Percentiles rank a stretch among this genome's conserved stretches.
Evolutionary conservation across 2,888 invertebrate genomes (phyloP).

Genomic region (Thelaira solivaga): DNA sequence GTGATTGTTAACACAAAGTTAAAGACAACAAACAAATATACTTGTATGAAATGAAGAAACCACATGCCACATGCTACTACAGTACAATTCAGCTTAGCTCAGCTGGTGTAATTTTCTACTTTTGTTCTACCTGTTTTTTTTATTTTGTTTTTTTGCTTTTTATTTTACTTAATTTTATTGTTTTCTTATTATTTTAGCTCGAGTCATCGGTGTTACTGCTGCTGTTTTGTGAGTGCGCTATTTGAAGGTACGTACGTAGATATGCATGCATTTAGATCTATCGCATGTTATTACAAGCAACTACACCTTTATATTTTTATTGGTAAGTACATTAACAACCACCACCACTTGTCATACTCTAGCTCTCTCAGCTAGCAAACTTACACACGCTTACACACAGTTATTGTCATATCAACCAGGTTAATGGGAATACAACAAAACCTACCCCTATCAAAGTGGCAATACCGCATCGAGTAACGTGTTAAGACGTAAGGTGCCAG

Average conservation of each 20-base stretch:
- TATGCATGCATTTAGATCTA: constrained; percentile 56
- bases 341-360: constrained; percentile 36
- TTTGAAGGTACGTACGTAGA: constrained; percentile 32
- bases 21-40: constrained; percentile 36
- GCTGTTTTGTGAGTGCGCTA: constrained; percentile 13
- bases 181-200: constrained; percentile 46
- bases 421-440: constrained; percentile 54
- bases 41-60: constrained; percentile 40
- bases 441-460: constrained; percentile 50
- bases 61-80: constrained; percentile 55
- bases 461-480: constrained; percentile 53
- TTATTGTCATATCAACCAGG: constrained; percentile 61
- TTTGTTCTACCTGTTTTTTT: constrained; percentile 49
- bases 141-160: no score
- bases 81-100: constrained; percentile 35
- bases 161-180: no score
- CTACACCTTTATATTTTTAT: constrained; percentile 17
- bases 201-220: constrained; percentile 44
- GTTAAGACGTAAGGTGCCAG: constrained; percentile 61
- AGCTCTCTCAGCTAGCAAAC: constrained; percentile 1
- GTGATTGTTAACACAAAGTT: constrained; percentile 41
- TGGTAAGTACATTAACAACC: not conserved
- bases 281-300: constrained; percentile 41
- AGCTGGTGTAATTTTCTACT: constrained; percentile 53
- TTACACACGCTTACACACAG: not conserved